Base-by-base conservation (phyloP, 2,888 invertebrate species). In the Mycalesis mineus region DNA sequence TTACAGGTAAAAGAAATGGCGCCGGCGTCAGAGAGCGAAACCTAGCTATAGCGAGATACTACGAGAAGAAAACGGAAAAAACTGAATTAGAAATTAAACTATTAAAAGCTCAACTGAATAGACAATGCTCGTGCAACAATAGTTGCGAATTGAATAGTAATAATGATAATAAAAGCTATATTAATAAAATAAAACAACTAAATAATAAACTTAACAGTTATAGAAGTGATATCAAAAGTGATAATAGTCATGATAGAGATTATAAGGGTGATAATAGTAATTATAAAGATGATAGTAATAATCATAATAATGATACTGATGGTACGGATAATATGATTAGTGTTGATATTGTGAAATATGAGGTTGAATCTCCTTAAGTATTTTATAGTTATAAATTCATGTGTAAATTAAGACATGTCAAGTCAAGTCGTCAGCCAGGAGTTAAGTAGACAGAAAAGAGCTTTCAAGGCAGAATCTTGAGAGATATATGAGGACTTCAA, bases 1-100 rank as follows among this genome's bases (percentile, higher is more conserved):
- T 52, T 15, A 0, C 51, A 44, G 53, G 36, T 22, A 42, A 53
- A 28, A 53, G 28, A 22, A 33, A 9, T 4, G 7, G 44, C 7
- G 11, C 44, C 2, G 42, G 53, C 7, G 6, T 36, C 17, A 42
- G n/a, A 36, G 28, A 53, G 22, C 15, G 47, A 11, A 55, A 55
- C 15, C 28, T 39, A 1, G 55, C 55, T 0, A 55, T 47, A 15
- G 47, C 55, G 7, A 47, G 17, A 15, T 55, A 47, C 17, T 55
- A 39, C 29, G 47, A 55, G 2, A 55, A 47, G 39, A 55, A 55
- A 39, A 31, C 55, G 1, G 55, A 55, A 29, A 55, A 47, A 39
- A 11, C 39, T 1, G 39, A 47, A 6, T 6, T 55, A 14, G 55
- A 55, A 45, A 55, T 55, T 29, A 9, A 29, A 29, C 13, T 55